Evolutionary conservation across 2,797 vertebrate species (phyloP).

Genomic region (Dryobates pubescens): DNA sequence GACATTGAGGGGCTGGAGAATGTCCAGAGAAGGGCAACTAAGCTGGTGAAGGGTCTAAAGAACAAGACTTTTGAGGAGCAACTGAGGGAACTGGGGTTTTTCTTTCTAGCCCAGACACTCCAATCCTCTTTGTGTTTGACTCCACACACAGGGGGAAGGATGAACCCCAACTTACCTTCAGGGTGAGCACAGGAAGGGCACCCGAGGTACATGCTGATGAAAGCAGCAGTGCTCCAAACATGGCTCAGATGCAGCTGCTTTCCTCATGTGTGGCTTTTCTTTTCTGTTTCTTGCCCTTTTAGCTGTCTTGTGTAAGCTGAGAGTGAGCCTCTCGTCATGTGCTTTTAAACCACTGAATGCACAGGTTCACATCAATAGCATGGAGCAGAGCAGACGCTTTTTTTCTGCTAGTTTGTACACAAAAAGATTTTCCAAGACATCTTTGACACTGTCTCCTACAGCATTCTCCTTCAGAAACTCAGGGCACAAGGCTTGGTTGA

Average conservation of each 20-base stretch:
- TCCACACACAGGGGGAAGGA: accelerated
- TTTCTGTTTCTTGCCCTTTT: neutral
- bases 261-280: accelerated
- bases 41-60: no score
- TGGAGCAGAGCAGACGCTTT: neutral
- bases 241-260: neutral
- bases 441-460: no score
- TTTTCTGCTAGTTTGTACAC: neutral
- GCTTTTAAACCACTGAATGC: neutral
- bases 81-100: neutral
- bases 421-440: neutral
- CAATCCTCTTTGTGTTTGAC: accelerated
- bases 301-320: neutral
- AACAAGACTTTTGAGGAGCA: no score
- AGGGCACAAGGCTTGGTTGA: no score
- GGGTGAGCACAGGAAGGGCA: accelerated
- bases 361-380: neutral
- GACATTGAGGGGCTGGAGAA: no score
- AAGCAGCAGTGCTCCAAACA: neutral
- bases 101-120: neutral
- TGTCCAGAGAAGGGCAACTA: no score
- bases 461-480: no score
- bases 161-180: neutral
- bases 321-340: neutral
- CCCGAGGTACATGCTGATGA: neutral